Conservation (phyloP, 2,888 invertebrate genomes). For the Diachrysia chrysitis region DNA sequence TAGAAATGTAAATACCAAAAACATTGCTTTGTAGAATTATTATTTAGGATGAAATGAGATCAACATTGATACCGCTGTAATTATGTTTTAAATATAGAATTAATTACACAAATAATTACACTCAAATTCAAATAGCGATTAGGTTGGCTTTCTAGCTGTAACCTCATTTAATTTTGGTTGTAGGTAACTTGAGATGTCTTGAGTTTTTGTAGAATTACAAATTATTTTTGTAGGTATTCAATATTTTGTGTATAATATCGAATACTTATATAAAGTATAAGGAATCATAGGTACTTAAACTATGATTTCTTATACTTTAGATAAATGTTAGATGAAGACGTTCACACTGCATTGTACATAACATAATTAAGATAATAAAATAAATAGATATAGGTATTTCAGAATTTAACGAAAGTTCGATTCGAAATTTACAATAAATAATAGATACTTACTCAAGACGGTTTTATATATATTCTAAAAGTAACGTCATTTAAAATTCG, state of each 20-base stretch:
- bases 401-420: no score
- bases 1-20: not conserved
- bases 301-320: no score
- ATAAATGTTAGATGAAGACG: no score
- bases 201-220: not conserved
- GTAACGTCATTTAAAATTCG: not conserved
- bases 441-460: no score
- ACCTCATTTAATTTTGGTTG: not conserved
- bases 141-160: not conserved
- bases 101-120: no score
- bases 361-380: no score
- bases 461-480: not conserved
- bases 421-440: no score
- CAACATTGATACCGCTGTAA: not conserved
- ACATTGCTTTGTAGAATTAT: not conserved
- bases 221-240: not conserved
- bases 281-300: no score
- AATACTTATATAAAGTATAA: no score
- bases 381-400: no score
- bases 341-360: no score
- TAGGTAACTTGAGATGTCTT: not conserved
- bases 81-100: constrained; percentile 1
- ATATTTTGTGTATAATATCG: no score
- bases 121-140: not conserved
- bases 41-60: not conserved